Base-by-base conservation (phyloP, 2,113 vertebrate genomes). In the Crotophaga sulcirostris region DNA sequence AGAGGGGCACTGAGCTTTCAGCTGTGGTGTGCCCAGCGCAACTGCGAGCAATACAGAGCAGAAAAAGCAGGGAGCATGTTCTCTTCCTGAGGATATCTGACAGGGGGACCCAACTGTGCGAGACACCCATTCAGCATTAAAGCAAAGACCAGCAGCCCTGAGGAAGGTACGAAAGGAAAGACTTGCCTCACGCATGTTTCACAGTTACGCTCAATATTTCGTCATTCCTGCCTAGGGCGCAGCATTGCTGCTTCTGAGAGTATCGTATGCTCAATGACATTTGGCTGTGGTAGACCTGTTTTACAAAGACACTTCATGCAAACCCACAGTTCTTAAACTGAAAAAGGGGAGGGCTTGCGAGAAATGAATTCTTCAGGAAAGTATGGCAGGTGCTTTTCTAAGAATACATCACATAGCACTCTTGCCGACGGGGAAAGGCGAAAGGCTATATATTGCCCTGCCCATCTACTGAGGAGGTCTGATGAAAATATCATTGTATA, bases 361-460 rank as follows among this genome's bases (percentile, higher is more conserved):
- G 94, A 96, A 96, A 93, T 74, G 36, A 96, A 93, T 90, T 93
- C 89, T 84, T 95, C 64, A 75, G 83, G 93, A 84, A 93, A 34
- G 77, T 38, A 92, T 81, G 83, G 95, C 79, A 79, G 56, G 90
- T 85, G 83, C 68, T 94, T 92, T 97, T 96, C 95, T 96, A 95
- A 94, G 95, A 97, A 97, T 92, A 87, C 17, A 47, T 21, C 2
- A 74, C 51, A 16, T 51, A 70, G 45, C 7, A 34, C 17, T 77
- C 81, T 69, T 51, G 75, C 72, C 79, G 66, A 92, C 87, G 82
- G 51, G 18, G 49, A 85, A 73, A 70, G 60, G 69, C 1, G 1
- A 81, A 83, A 88, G 44, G 58, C 18, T 76, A 44, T 73, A 29
- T 63, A 55, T 45, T 86, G 33, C 59, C 55, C 38, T 55, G 47